These are phyloP conservation scores for Amyelois transitella DNA, from an alignment of 1,140 invertebrate genomes.

Conservation along the genomic window DNA sequence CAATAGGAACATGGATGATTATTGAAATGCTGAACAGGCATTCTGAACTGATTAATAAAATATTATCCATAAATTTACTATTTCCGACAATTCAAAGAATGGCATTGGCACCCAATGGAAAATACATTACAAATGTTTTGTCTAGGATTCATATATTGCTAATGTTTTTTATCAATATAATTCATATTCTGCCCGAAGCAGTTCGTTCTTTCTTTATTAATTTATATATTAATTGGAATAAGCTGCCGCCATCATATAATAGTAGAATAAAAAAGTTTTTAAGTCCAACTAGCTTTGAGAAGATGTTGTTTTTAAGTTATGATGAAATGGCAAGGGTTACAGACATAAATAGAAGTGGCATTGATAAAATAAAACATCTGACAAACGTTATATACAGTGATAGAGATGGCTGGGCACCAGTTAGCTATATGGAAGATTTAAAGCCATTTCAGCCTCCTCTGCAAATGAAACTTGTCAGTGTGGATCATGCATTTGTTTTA, in stretches of 20 bases:
- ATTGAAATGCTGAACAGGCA: slow-evolving; percentile 44
- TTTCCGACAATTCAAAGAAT: slow-evolving; percentile 63
- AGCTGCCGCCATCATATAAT: slow-evolving; percentile 29
- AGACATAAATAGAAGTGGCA: slow-evolving; percentile 31
- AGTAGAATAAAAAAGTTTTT: slow-evolving; percentile 36
- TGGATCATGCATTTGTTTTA: slow-evolving; percentile 56
- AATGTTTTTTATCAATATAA: slow-evolving; percentile 32
- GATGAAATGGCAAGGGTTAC: slow-evolving; percentile 60
- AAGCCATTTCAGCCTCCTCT: slow-evolving; percentile 35
- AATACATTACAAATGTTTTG: slow-evolving; percentile 39
- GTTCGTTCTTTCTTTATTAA: slow-evolving; percentile 30
- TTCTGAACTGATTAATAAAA: slow-evolving; percentile 24
- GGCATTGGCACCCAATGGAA: slow-evolving; percentile 47
- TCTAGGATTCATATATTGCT: slow-evolving; percentile 31
- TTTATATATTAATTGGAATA: slow-evolving; percentile 38
- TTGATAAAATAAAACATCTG: slow-evolving; percentile 40
- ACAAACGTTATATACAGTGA: slow-evolving; percentile 50
- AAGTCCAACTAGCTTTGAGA: slow-evolving; percentile 39
- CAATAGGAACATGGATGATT: slow-evolving; percentile 61
- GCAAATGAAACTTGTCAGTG: slow-evolving; percentile 33
- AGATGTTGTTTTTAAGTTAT: slow-evolving; percentile 50
- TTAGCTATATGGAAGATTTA: slow-evolving; percentile 45
- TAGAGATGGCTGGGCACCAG: slow-evolving; percentile 51
- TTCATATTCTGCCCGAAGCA: slow-evolving; percentile 31
- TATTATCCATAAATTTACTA: slow-evolving; percentile 46